These are phyloP conservation scores for Anticlea derivata DNA, from an alignment of 2,888 invertebrate species.

Conservation along the genomic window DNA sequence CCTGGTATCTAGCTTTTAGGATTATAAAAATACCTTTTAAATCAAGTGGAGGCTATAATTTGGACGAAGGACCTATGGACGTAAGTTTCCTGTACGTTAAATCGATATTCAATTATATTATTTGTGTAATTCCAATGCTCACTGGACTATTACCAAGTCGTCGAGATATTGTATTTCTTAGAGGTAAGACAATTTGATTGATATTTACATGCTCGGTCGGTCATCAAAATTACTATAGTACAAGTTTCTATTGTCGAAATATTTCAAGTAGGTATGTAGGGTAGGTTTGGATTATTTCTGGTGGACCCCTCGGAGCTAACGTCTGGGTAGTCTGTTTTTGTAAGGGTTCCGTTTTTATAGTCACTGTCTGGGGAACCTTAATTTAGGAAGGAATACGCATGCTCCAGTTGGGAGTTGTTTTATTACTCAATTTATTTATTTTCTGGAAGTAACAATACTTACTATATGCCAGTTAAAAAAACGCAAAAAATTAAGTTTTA, in stretches of 20 bases:
- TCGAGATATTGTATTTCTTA: background rate
- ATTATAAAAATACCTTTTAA: too few relatives aligned
- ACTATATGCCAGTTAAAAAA: too few relatives aligned
- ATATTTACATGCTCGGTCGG: background rate
- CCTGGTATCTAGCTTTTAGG: too few relatives aligned
- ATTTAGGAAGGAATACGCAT: background rate
- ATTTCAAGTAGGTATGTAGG: too few relatives aligned
- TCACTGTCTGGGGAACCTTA: background rate
- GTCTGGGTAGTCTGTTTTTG: background rate
- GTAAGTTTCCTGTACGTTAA: too few relatives aligned
- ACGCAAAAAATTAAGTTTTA: too few relatives aligned
- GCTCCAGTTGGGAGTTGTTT: background rate
- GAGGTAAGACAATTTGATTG: background rate
- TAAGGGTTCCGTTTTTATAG: constrained; percentile 2
- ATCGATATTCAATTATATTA: background rate
- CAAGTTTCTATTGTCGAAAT: background rate
- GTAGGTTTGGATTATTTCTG: too few relatives aligned
- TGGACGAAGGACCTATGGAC: too few relatives aligned
- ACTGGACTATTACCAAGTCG: background rate
- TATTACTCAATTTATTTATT: too few relatives aligned
- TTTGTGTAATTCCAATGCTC: background rate
- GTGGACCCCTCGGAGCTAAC: too few relatives aligned
- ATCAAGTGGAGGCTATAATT: too few relatives aligned
- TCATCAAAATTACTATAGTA: background rate
- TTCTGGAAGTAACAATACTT: too few relatives aligned